Conservation (phyloP, 1,140 invertebrate species). For the Limonius californicus region DNA sequence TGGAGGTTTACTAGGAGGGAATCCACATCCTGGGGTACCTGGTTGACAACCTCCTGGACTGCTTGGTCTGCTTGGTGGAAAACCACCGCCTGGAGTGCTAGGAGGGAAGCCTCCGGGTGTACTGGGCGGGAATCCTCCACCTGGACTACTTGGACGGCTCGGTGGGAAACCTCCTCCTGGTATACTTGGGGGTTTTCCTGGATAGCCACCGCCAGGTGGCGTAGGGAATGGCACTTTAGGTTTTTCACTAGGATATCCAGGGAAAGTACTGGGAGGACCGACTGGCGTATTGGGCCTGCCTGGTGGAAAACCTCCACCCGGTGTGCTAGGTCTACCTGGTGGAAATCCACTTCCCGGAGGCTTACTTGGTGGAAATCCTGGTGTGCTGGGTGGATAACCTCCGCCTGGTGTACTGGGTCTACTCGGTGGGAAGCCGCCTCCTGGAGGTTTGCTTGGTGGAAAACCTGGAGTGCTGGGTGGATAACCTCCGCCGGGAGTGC, state of each 20-base stretch:
- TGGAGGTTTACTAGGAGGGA: background rate
- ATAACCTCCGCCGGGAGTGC: too few species aligned
- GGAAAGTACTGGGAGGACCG: constrained; percentile 8
- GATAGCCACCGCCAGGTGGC: background rate
- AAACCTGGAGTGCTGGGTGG: too few species aligned
- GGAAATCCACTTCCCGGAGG: constrained; percentile 16
- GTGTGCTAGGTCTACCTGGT: constrained; percentile 23
- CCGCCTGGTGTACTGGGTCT: constrained; percentile 27
- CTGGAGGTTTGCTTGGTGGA: too few species aligned
- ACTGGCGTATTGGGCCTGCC: constrained; percentile 15
- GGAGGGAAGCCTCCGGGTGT: background rate
- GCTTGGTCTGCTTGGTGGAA: background rate
- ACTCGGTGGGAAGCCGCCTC: constrained; percentile 40
- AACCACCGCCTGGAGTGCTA: background rate
- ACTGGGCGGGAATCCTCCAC: background rate
- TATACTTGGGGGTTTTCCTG: constrained; percentile 4
- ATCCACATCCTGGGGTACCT: too few species aligned
- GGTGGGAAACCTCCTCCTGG: background rate
- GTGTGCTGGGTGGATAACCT: background rate
- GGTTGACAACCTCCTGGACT: too few species aligned
- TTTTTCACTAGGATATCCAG: background rate
- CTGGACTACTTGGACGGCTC: background rate
- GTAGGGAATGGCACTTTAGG: too few species aligned
- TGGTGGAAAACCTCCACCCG: constrained; percentile 3
- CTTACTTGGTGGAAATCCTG: too few species aligned